Evolutionary conservation across 2,888 invertebrate species (phyloP), one percentile per base, ranked within the genome.

Genomic region (Junonia oenone): DNA sequence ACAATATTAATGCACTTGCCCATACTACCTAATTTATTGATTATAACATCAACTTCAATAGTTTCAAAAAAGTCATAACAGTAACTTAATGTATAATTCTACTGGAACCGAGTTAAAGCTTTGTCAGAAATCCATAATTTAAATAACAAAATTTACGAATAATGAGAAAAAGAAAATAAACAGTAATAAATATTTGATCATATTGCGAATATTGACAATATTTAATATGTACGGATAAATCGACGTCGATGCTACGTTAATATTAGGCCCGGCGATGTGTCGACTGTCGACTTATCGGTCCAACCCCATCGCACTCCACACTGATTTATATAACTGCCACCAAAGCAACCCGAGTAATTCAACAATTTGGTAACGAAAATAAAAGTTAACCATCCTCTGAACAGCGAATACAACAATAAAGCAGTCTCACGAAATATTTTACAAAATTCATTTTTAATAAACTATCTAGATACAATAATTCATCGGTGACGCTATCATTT

Each of bases 21-120:
- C 90, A 87, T 83, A 81, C 84, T 81, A 89, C 80, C 89, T 90
- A 87, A 85, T 78, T 84, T 67, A 87, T 88, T 88, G 88, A 88
- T 88, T 87, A 88, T 79, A 89, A 90, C 89, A 89, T 75, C 87
- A 89, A 90, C 87, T 85, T 88, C 76, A 86, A 89, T 89, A 87
- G 83, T 83, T 70, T 77, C 75, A 75, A 83, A 82, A 83, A 82
- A 83, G 79, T 78, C 76, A 88, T 88, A 90, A 90, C 90, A 89
- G 87, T 89, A 90, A 90, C 89, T 89, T 87, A 90, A 81, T 84
- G 86, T 76, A 84, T 85, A 87, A 81, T 80, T 86, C 89, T 90
- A 89, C 85, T 90, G 89, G 88, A 90, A 90, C 90, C 87, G 78
- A 88, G 89, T 90, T 90, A 90, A 90, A 90, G 90, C 90, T 90